Percentiles rank a stretch among this genome's conserved stretches.
These are phyloP conservation scores for Cyanoliseus patagonus DNA, from an alignment of 2,113 vertebrate genomes.

Conservation along the genomic window DNA sequence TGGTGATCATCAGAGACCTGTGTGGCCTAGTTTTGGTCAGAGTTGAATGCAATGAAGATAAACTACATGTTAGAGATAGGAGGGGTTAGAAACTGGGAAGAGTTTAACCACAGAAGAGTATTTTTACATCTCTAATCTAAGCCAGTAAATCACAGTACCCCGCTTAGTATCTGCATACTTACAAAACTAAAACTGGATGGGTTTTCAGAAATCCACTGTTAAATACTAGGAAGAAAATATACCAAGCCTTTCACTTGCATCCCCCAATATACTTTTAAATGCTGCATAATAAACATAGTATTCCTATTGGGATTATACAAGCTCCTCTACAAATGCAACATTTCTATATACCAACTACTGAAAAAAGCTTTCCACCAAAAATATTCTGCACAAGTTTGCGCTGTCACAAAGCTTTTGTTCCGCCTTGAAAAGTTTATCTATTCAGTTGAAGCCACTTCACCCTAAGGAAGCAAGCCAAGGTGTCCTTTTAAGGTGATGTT, in stretches of 20 bases:
- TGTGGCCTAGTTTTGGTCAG: constrained; percentile 25
- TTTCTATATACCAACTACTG: not conserved
- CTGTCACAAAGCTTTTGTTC: not conserved
- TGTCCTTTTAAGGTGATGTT: constrained; percentile 35
- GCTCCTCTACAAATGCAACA: not conserved
- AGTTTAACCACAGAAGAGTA: not conserved
- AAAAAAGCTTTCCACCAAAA: not conserved
- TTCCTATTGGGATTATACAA: not conserved
- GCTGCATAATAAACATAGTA: not conserved
- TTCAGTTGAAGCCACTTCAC: not conserved
- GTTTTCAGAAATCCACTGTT: not conserved
- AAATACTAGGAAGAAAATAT: not conserved
- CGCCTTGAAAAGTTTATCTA: not conserved
- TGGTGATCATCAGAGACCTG: not conserved
- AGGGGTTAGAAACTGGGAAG: not conserved
- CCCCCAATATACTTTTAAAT: not conserved
- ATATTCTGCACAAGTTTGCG: not conserved
- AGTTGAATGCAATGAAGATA: not conserved
- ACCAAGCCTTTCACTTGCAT: not conserved
- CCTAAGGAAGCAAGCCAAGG: not conserved
- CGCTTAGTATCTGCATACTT: not conserved
- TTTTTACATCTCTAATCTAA: constrained; percentile 1
- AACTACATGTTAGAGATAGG: constrained; percentile 14
- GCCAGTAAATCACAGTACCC: not conserved
- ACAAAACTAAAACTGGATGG: not conserved